Evolutionary conservation across 1,140 invertebrate species (phyloP), one percentile per base, ranked within the genome.

Genomic region (Megalonaias nervosa): DNA sequence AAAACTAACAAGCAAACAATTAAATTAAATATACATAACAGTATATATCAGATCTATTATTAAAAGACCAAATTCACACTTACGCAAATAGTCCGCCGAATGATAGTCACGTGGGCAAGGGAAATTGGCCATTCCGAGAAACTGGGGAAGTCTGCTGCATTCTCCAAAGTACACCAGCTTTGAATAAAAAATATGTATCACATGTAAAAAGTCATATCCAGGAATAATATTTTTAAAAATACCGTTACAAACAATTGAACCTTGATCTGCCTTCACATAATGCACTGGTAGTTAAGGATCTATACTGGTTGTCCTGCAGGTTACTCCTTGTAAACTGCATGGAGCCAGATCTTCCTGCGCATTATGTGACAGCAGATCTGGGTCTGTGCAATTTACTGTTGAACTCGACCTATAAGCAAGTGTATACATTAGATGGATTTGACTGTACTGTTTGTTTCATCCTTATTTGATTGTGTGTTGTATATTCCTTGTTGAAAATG

Each of bases 71-170:
- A 68, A 48, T 68, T 14, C n/a, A 38, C 59, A 58, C 57, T 71
- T 64, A 71, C 70, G 61, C 19, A 71, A 55, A 60, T 71, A 61
- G 5, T 71, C 70, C 16, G 70, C 23, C 12, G 70, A 61, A 21
- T 38, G 61, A 12, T 12, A 23, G n/a, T 56, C 13, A 21, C 16
- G 16, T 15, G 70, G 60, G 15, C 59, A 55, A 14, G 70, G 60
- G 23, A 59, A 62, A 13, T 31, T 61, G n/a, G 60, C 16, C 5
- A 17, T 21, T 17, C 4, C 64, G 17, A 71, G 60, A 26, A 61
- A 71, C 6, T 62, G 31, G 2, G 15, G 1, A 9, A 71, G 16
- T 23, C 12, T 61, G 4, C 55, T 61, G 19, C 58, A 61, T 4
- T 19, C 55, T 17, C 70, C 60, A 19, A 62, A 23, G 64, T 71